Conservation (phyloP, 2,888 invertebrate genomes). For the Ophraella communa region DNA sequence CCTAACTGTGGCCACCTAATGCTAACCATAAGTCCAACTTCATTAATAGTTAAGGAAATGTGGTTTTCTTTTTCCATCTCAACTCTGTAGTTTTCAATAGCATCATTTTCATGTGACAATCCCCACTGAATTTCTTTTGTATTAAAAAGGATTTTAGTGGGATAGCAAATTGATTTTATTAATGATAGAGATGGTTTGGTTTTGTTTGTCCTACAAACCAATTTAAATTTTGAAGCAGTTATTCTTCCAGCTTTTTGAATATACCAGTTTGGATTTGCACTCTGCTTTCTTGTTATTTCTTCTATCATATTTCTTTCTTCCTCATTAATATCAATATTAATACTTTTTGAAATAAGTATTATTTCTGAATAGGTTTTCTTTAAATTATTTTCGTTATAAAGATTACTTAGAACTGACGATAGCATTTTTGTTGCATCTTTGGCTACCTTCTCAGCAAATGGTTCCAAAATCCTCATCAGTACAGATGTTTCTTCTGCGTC, state of each 20-base stretch:
- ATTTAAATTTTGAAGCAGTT: not conserved
- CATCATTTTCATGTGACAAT: not conserved
- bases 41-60: constrained; percentile 14
- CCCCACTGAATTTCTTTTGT: not conserved
- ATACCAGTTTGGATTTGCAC: not conserved
- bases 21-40: not conserved
- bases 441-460: no score
- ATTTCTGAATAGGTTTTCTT: no score
- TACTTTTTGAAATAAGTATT: no score
- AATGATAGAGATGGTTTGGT: not conserved
- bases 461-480: not conserved
- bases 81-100: constrained; percentile 4
- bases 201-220: not conserved
- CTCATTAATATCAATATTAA: no score
- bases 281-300: no score
- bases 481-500: not conserved
- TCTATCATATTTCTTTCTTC: no score
- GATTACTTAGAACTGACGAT: no score
- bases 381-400: no score
- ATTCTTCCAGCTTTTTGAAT: not conserved
- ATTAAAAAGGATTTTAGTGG: not conserved
- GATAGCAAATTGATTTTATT: constrained; percentile 3
- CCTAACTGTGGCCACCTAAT: constrained; percentile 27
- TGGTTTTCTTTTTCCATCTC: constrained; percentile 18
- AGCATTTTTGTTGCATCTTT: no score